Percentiles rank a stretch among this genome's conserved stretches.
These are phyloP conservation scores for Mantis religiosa DNA, from an alignment of 2,888 invertebrate genomes.

Conservation along the genomic window DNA sequence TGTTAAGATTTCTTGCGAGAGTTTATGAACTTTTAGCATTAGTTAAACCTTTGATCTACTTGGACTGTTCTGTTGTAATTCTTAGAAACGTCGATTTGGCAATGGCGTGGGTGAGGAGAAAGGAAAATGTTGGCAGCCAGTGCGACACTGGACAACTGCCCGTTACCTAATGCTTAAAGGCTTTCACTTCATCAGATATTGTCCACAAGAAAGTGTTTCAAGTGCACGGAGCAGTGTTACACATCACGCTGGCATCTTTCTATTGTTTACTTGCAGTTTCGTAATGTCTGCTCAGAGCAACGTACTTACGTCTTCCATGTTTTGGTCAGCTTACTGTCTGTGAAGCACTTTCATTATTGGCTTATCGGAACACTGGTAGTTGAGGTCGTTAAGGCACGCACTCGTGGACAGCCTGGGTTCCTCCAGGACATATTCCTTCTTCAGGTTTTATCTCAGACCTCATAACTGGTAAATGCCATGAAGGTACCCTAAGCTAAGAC, in stretches of 20 bases:
- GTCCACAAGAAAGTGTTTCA: background rate
- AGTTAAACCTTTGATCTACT: too few species aligned
- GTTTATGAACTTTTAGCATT: too few species aligned
- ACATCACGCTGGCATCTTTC: background rate
- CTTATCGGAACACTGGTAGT: background rate
- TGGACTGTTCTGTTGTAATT: too few species aligned
- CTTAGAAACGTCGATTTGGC: background rate
- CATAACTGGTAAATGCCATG: too few species aligned
- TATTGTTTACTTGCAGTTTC: background rate
- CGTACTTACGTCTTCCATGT: background rate
- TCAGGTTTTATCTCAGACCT: too few species aligned
- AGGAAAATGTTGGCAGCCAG: background rate
- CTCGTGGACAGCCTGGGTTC: too few species aligned
- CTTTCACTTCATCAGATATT: slow-evolving; percentile 5
- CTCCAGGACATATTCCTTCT: too few species aligned
- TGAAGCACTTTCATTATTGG: background rate
- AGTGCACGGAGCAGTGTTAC: background rate
- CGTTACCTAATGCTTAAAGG: background rate
- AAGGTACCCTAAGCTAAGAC: too few species aligned
- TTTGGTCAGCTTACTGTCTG: background rate
- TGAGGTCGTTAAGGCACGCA: too few species aligned
- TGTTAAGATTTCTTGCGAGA: too few species aligned
- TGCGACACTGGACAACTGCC: background rate
- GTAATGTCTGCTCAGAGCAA: background rate
- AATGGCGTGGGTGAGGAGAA: background rate